Conservation (phyloP, 2,113 vertebrate genomes). For the Polypterus bichir region DNA sequence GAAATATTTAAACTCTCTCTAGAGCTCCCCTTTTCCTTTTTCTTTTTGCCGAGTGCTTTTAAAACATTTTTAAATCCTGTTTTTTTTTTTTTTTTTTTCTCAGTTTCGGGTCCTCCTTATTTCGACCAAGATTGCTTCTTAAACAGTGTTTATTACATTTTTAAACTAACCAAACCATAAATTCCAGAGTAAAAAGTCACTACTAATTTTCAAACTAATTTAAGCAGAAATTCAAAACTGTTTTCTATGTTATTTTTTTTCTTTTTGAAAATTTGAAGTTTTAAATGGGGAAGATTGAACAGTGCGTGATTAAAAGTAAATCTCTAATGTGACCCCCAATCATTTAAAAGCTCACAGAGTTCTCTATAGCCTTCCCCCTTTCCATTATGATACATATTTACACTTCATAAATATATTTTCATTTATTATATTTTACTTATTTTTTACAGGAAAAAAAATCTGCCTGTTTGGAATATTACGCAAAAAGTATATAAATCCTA, state of each 20-base stretch:
- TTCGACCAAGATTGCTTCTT: too few species aligned
- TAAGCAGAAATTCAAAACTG: too few species aligned
- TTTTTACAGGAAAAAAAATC: constrained; percentile 22
- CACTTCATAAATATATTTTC: constrained; percentile 61
- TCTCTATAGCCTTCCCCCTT: constrained; percentile 11
- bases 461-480: constrained; percentile 27
- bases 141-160: too few species aligned
- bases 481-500: constrained; percentile 52
- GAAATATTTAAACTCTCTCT: constrained; percentile 25
- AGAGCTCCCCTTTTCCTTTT: constrained; percentile 34
- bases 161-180: too few species aligned
- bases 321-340: constrained; percentile 12
- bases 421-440: constrained; percentile 12
- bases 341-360: not conserved
- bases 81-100: constrained; percentile 38
- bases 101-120: too few species aligned
- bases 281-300: too few species aligned
- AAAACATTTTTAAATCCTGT: constrained; percentile 57
- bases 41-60: constrained; percentile 43
- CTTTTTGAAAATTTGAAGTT: too few species aligned
- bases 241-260: too few species aligned
- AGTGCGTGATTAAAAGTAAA: constrained; percentile 18
- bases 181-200: too few species aligned
- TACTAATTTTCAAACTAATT: too few species aligned
- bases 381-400: constrained; percentile 51